Evolutionary conservation across 2,888 invertebrate genomes (phyloP), one percentile per base, ranked within the genome.

Genomic region (Incurvaria masculella): DNA sequence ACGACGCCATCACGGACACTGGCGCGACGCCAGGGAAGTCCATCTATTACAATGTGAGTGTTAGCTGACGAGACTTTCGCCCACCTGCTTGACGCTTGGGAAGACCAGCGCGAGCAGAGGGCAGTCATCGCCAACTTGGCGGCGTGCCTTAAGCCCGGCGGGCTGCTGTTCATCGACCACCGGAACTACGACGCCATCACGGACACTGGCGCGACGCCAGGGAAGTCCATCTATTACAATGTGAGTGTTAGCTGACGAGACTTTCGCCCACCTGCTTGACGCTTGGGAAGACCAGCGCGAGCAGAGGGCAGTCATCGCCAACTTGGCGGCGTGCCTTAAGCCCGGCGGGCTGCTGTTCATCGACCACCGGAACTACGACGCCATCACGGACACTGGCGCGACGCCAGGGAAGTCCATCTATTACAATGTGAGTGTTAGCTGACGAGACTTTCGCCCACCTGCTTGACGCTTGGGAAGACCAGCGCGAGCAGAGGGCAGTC

Each of bases 381-480:
- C 84, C 44, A 81, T 83, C 61, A 91, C 93, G 53, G 82, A 94
- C 54, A 83, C 85, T 48, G 93, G 94, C 4, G 74, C 80, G 8
- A 90, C 91, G 2, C 92, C 93, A 1, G 81, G 87, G 26, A 89
- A 91, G 65, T 91, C 90, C 60, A 87, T 94, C 60, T 94, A 94
- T 70, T 94, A 94, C 61, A 94, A 92, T 64, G 94, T 93, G 71
- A 86, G 87, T 81, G 45, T 17, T 42, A n/a, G n/a, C n/a, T n/a
- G n/a, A n/a, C n/a, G n/a, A n/a, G n/a, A n/a, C 94, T 2, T 94
- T 94, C 66, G 92, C 94, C 47, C 94, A 94, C 72, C 82, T 94
- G 61, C 82, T 91, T 56, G 93, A 94, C 61, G 82, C 85, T 46
- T 84, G 71, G 55, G 90, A 89, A 0, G 90, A 92, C 68, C 91